Base-by-base conservation (phyloP, 1,140 invertebrate species). In the Anastrepha obliqua region DNA sequence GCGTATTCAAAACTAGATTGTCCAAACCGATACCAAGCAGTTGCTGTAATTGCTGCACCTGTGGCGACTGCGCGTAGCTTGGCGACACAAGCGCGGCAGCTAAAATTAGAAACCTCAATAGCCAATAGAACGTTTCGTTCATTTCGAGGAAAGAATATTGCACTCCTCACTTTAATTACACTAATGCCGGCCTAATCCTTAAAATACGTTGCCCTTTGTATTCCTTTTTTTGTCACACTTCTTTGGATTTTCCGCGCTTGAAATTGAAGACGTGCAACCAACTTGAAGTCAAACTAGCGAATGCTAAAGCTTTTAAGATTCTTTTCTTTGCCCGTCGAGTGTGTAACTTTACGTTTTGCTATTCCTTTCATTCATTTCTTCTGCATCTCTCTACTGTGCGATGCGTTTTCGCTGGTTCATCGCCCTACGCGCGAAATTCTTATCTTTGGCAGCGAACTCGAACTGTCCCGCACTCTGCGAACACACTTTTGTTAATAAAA, bases 1-100 rank as follows among this genome's bases (percentile, higher is more conserved):
- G 91, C 11, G 89, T 89, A 90, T 78, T 55, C 39, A 67, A 65
- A n/a, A 88, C 17, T 1, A 88, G 29, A 78, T 88, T 88, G 4
- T 59, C 44, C n/a, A 88, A 85, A 7, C 87, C 87, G 5, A 88
- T 42, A 29, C 85, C 85, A 29, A 88, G n/a, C 55, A 62, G n/a
- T 88, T 88, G 85, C 6, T 47, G 64, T 86, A 85, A 15, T 67
- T 86, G 51, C 51, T 60, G 78, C 51, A 29, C 51, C n/a, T 47
- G 17, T 15, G 44, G 47, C 9, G 17, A 64, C 9, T 65, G 78
- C 20, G 55, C 59, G 29, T 20, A 17, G 13, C 20, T 58, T 6
- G 64, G 29, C 55, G 59, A 6, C 59, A 86, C 39, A 13, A 81
- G 74, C 74, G 9, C 47, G 2, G 7, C 47, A 6, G 47, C 74